Percentiles rank a stretch among this genome's conserved stretches.
Conservation (phyloP, 2,797 vertebrate species). For the Enteromius mattozi region DNA sequence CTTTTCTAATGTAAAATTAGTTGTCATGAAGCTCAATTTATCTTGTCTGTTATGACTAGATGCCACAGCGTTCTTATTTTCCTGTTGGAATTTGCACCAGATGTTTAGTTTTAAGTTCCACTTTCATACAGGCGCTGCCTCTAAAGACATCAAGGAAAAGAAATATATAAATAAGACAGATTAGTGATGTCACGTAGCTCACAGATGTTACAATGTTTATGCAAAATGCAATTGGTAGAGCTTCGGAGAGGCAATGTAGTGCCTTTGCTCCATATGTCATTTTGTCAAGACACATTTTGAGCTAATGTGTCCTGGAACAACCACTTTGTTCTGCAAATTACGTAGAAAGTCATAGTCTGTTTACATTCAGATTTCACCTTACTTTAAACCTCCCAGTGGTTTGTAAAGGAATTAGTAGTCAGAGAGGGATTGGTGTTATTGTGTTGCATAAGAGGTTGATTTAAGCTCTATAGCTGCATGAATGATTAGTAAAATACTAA, state of each 20-base stretch:
- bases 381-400: not conserved
- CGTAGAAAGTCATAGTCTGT: slow-evolving; percentile 23
- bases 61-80: slow-evolving; percentile 42
- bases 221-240: slow-evolving; percentile 37
- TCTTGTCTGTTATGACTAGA: slow-evolving; percentile 40
- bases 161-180: slow-evolving; percentile 61
- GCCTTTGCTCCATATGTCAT: slow-evolving; percentile 47
- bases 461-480: slow-evolving; percentile 8
- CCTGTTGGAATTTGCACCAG: slow-evolving; percentile 57
- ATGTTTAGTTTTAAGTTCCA: slow-evolving; percentile 61
- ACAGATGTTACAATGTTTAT: slow-evolving; percentile 59
- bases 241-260: slow-evolving; percentile 45
- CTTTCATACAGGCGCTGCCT: slow-evolving; percentile 40
- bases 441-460: slow-evolving; percentile 28
- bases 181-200: slow-evolving; percentile 55
- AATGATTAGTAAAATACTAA: slow-evolving; percentile 17
- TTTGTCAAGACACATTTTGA: slow-evolving; percentile 47
- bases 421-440: slow-evolving; percentile 15
- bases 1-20: slow-evolving; percentile 26
- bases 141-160: slow-evolving; percentile 57
- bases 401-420: slow-evolving; percentile 22
- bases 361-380: slow-evolving; percentile 31
- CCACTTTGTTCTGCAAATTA: slow-evolving; percentile 46
- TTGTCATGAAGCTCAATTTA: slow-evolving; percentile 16
- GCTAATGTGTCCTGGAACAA: slow-evolving; percentile 49